Percentiles rank a stretch among this genome's conserved stretches.
Conservation (phyloP, 2,797 vertebrate species). For the Microctenopoma lineatum region DNA sequence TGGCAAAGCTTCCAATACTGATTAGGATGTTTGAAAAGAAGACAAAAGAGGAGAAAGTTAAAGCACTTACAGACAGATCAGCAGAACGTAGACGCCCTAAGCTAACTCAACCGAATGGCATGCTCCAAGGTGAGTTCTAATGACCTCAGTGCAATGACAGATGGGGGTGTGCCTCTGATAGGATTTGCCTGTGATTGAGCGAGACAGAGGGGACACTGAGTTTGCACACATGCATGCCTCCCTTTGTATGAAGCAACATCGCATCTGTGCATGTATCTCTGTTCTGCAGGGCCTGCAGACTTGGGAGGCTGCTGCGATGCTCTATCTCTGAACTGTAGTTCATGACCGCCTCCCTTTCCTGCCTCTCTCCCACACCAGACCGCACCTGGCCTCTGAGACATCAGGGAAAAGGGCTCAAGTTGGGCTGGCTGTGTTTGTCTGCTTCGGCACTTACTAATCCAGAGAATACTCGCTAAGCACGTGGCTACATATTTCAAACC, state of each 20-base stretch:
- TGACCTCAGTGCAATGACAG: conserved; percentile 60
- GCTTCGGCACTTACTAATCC: conserved; percentile 23
- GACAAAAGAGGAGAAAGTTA: conserved; percentile 65
- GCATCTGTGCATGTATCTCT: conserved; percentile 31
- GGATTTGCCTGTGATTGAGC: conserved; percentile 30
- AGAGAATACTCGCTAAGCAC: conserved; percentile 9
- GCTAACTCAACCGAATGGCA: conserved; percentile 59
- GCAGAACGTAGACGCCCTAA: conserved; percentile 65
- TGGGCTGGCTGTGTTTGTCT: conserved; percentile 20
- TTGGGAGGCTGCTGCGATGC: conserved; percentile 49
- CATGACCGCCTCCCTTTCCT: conserved; percentile 65
- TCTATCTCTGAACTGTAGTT: conserved; percentile 54
- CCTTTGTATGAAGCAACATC: conserved; percentile 48
- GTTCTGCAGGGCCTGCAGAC: conserved; percentile 61
- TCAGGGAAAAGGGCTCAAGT: conserved; percentile 38
- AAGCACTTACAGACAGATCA: conserved; percentile 67
- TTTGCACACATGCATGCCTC: conserved; percentile 38
- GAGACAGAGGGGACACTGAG: conserved; percentile 20
- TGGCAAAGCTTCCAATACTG: conserved; percentile 59
- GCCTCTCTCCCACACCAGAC: conserved; percentile 61
- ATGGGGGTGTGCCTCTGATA: conserved; percentile 50
- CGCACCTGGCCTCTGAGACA: conserved; percentile 62
- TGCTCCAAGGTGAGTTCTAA: conserved; percentile 72
- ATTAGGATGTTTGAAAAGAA: conserved; percentile 67
- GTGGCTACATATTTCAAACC: conserved; percentile 9